Conservation (phyloP, 2,888 invertebrate species). For the Eristalis intricaria region DNA sequence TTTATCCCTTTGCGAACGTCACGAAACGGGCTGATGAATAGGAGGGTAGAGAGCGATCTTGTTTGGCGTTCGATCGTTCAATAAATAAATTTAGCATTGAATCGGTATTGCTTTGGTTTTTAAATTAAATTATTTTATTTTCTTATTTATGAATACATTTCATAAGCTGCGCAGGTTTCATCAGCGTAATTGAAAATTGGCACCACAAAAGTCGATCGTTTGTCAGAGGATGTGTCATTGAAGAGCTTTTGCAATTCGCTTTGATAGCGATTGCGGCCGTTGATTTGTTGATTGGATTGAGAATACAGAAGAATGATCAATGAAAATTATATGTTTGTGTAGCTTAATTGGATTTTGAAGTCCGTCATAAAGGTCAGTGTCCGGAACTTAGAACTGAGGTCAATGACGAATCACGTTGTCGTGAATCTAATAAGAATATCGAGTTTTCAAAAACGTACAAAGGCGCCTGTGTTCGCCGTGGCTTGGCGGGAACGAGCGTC, state of each 20-base stretch:
- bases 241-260: not conserved
- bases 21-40: not conserved
- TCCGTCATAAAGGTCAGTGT: no score
- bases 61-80: not conserved
- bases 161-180: not conserved
- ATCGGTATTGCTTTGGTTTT: not conserved
- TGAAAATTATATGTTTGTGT: no score
- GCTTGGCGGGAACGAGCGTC: no score
- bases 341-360: no score
- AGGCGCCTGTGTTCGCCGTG: no score
- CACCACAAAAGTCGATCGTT: not conserved
- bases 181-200: not conserved
- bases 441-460: no score
- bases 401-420: no score
- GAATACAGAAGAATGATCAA: no score
- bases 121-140: not conserved
- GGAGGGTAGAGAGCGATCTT: not conserved
- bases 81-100: slow-evolving; percentile 3
- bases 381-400: no score
- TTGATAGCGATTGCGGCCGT: not conserved
- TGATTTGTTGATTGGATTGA: not conserved
- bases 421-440: no score
- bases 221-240: not conserved
- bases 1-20: not conserved
- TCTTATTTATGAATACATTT: not conserved